Percentiles rank a stretch among this genome's conserved stretches.
Conservation (phyloP, 2,113 vertebrate genomes). For the Lampris incognitus region DNA sequence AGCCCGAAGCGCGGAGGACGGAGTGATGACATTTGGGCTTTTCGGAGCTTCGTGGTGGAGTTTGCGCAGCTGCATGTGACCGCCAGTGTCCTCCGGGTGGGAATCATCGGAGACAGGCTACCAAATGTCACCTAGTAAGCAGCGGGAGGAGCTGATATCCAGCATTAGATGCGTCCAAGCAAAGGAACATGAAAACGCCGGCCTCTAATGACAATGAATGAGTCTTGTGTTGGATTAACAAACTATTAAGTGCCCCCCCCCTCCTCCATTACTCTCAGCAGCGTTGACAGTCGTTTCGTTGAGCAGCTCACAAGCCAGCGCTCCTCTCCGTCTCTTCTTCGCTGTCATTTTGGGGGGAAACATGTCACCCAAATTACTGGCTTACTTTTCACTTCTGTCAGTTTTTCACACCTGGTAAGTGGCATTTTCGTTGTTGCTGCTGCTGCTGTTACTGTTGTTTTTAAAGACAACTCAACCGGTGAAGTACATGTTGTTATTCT, state of each 20-base stretch:
- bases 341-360: constrained; percentile 69
- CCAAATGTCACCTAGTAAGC: constrained; percentile 47
- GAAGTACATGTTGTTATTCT: too few relatives aligned
- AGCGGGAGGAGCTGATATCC: constrained; percentile 62
- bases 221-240: constrained; percentile 68
- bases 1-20: constrained; percentile 50
- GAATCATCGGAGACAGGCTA: constrained; percentile 41
- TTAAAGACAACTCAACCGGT: too few relatives aligned
- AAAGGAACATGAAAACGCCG: constrained; percentile 39
- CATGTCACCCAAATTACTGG: constrained; percentile 86
- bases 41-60: constrained; percentile 41
- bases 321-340: constrained; percentile 50
- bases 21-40: constrained; percentile 46
- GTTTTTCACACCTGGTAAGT: constrained; percentile 90
- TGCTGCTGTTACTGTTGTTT: too few relatives aligned
- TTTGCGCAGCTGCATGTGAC: constrained; percentile 61
- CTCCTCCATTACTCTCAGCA: constrained; percentile 24
- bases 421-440: neutral
- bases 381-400: constrained; percentile 85
- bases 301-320: constrained; percentile 33
- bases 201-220: constrained; percentile 57
- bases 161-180: constrained; percentile 15
- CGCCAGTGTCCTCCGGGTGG: constrained; percentile 52
- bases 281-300: constrained; percentile 43
- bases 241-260: constrained; percentile 56